A percentile compares a stretch with the other conserved stretches of the same genome.
phyloP scores from a whole-genome alignment of 2,888 invertebrate genomes.

The Gastrophysa polygoni region DNA sequence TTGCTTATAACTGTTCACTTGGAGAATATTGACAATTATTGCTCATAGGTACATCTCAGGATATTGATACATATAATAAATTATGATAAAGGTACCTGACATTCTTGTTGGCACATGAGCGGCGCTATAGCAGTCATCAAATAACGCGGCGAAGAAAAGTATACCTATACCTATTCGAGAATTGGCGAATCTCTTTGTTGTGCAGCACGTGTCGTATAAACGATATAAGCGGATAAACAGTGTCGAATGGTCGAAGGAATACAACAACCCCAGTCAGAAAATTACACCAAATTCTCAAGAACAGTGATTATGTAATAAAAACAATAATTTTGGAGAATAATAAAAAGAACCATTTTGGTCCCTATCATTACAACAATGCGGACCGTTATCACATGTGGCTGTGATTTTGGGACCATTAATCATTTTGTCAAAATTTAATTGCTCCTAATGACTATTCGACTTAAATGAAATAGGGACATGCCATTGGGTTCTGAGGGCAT shows the following conservation, averaged over 20 bases:
- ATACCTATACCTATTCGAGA: neutral
- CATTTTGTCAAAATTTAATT: conserved; percentile 58
- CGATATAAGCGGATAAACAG: conserved; percentile 19
- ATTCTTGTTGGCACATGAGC: too few species aligned
- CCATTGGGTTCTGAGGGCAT: conserved; percentile 43
- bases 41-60: too few species aligned
- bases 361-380: conserved; percentile 53
- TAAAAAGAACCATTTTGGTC: conserved; percentile 47
- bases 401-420: conserved; percentile 54
- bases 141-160: neutral
- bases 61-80: too few species aligned
- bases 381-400: conserved; percentile 53
- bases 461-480: conserved; percentile 47
- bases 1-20: too few species aligned
- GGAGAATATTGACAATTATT: too few species aligned
- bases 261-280: conserved; percentile 27
- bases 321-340: conserved; percentile 52
- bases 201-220: conserved; percentile 25
- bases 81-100: too few species aligned
- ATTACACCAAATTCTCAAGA: conserved; percentile 43
- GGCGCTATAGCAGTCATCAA: too few species aligned
- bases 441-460: conserved; percentile 50
- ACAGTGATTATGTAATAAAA: conserved; percentile 50
- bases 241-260: conserved; percentile 16
- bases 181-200: conserved; percentile 11